A percentile compares a stretch with the other conserved stretches of the same genome.
Evolutionary conservation across 2,113 vertebrate genomes (phyloP).

Genomic region (Halcyon senegalensis): DNA sequence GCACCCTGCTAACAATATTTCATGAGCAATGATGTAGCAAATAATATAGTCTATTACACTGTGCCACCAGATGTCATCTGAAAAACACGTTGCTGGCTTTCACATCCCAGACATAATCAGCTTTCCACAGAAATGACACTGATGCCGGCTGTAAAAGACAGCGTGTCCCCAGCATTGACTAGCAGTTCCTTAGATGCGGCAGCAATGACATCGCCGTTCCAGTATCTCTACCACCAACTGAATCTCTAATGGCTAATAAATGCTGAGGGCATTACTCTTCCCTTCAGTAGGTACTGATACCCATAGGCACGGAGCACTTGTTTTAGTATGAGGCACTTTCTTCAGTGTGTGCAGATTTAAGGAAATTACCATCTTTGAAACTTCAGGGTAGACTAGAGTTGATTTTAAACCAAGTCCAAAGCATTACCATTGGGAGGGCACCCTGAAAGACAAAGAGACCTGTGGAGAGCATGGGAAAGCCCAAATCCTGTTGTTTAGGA

Average conservation of each 20-base stretch:
- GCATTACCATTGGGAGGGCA: background rate
- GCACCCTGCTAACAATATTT: conserved; percentile 59
- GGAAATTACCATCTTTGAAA: background rate
- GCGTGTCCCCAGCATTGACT: background rate
- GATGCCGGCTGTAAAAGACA: background rate
- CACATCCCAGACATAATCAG: background rate
- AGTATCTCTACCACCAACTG: background rate
- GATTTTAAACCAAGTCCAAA: background rate
- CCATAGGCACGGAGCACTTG: background rate
- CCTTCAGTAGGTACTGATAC: background rate
- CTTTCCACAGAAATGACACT: background rate
- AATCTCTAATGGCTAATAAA: background rate
- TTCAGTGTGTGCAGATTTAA: background rate
- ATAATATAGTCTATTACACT: conserved; percentile 48
- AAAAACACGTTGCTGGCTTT: conserved; percentile 16
- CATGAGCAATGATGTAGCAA: conserved; percentile 53
- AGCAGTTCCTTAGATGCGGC: background rate
- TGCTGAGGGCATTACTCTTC: background rate
- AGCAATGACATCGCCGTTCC: background rate
- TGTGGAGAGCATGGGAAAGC: background rate
- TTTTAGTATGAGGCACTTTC: background rate
- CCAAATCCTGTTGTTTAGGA: background rate
- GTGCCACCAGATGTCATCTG: conserved; percentile 19
- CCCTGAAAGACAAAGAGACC: background rate
- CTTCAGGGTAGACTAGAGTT: background rate